Base-by-base conservation (phyloP, 2,888 invertebrate genomes). In the Drosophila ustulata region DNA sequence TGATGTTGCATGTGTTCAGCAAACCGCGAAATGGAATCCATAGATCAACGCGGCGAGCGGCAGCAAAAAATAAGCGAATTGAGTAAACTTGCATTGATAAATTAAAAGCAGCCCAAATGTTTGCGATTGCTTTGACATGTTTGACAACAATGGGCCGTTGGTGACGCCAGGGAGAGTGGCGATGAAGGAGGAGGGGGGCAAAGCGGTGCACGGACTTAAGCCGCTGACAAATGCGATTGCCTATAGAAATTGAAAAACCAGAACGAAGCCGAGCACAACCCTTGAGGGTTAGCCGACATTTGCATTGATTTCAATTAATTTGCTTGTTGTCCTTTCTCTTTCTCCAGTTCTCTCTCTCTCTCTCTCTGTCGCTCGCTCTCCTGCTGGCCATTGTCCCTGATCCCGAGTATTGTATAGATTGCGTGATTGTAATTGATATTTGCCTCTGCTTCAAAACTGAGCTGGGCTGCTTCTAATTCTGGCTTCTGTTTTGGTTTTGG, bases 241-340 rank as follows among this genome's bases (percentile, higher is more conserved):
- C 80, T 71, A 88, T 86, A 47, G 83, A 86, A 85, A 79, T 69
- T 78, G 81, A 76, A 78, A 87, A 89, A 72, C 62, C 72, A 75
- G 69, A 77, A 73, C 75, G 62, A 67, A 75, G 25, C 51, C 46
- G 18, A 39, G 32, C 53, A 80, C 69, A 80, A 77, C 79, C 79
- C 78, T 81, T 81, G 64, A 71, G 80, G 71, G 62, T 67, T 75
- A 23, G 6, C 13, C 45, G 57, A 73, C 80, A 88, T 86, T 87
- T 89, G 87, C 86, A 87, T 89, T 89, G 89, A 87, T 89, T 87
- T 89, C 86, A 87, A 87, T 89, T 87, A 87, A 89, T 88, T 87
- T 88, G 71, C 87, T 70, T 80, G 80, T 80, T 79, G 71, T 81
- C 69, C 62, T 64, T 32, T 63, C 34, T 51, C 13, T n/a, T 4